Conservation (phyloP, 2,888 invertebrate species). For the Unio delphinus region DNA sequence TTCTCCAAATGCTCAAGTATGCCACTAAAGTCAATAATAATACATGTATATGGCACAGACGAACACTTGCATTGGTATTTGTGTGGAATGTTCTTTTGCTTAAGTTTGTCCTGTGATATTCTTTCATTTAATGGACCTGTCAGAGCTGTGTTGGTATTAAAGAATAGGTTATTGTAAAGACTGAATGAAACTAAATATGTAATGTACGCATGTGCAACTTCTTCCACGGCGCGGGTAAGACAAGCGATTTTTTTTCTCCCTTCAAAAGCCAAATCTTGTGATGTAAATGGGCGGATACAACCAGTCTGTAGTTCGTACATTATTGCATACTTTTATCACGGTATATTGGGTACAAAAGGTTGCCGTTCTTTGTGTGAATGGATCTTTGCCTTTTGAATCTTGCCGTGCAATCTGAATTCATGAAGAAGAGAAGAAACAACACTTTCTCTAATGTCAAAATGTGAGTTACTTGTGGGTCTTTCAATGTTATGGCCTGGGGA, state of each 20-base stretch:
- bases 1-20: constrained; percentile 4
- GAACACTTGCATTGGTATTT: background rate
- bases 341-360: background rate
- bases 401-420: constrained; percentile 4
- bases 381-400: background rate
- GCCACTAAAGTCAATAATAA: constrained; percentile 3
- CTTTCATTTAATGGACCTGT: background rate
- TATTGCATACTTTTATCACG: constrained; percentile 1
- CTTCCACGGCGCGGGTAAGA: too few relatives aligned
- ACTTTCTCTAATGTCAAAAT: too few relatives aligned
- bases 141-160: constrained; percentile 3
- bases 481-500: background rate
- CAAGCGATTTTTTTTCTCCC: too few relatives aligned
- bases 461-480: too few relatives aligned
- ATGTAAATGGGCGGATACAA: too few relatives aligned
- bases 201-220: background rate
- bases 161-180: constrained; percentile 2
- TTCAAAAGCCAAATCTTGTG: too few relatives aligned
- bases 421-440: too few relatives aligned
- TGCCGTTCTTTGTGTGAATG: background rate
- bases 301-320: too few relatives aligned
- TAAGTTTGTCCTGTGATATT: constrained; percentile 1
- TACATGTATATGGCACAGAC: background rate
- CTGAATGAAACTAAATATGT: constrained; percentile 8
- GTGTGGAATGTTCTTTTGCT: background rate